Base-by-base conservation (phyloP, 2,113 vertebrate species). In the Cyprinus carpio region DNA sequence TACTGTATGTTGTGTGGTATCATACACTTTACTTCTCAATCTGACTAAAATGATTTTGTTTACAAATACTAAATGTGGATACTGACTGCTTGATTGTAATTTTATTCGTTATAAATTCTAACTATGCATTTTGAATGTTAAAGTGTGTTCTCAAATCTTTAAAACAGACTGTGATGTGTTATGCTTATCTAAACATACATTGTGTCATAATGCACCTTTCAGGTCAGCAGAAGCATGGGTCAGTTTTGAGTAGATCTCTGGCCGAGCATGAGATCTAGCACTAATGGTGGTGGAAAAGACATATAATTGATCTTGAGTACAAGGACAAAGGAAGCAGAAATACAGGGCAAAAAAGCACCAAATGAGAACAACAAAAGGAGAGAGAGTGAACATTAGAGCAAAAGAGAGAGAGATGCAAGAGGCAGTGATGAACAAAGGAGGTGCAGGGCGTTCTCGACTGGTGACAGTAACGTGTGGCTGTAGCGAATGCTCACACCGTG, bases 401-500 rank as follows among this genome's bases (percentile, higher is more conserved):
- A 54, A n/a, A 62, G 37, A 40, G 40, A 40, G 75, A 69, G 67
- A 69, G 46, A 56, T 27, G 58, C 12, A 40, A 20, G n/a, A 54
- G 25, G 46, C 6, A 67, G 27, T 37, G 74, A 56, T 65, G 69
- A 71, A 78, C 51, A 84, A 67, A 71, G 56, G 75, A 78, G 81
- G 27, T 20, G 71, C n/a, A 40, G 31, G 20, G 62, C 8, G 16
- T 76, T 16, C 56, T 16, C 23, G 31, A 6, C 69, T 37, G 58
- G 25, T 15, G 23, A 6, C 58, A 62, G 56, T 64, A 27, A 40
- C 4, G 46, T 85, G 72, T 69, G 23, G 37, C 29, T 49, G 40
- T 76, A 76, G 75, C 54, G 25, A 79, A n/a, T 27, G 85, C 51
- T 81, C 81, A 81, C 34, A 31, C 85, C 86, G 87, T 46, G 82